Evolutionary conservation across 2,797 vertebrate genomes (phyloP).

Genomic region (Aratinga solstitialis): DNA sequence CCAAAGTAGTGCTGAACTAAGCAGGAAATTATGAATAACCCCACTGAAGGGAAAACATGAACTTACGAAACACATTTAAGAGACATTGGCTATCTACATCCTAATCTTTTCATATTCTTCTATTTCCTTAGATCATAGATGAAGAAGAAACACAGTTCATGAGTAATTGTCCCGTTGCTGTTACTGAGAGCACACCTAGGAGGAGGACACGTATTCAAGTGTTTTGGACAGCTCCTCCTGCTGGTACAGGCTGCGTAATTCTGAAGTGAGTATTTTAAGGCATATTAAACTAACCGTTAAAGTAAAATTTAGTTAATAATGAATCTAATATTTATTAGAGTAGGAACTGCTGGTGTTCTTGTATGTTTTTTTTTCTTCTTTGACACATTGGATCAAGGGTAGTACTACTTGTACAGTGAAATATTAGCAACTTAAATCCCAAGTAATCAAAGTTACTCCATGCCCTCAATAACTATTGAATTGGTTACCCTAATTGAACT

Average conservation of each 20-base stretch:
- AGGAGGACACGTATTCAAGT: slow-evolving; percentile 93
- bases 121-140: slow-evolving; percentile 89
- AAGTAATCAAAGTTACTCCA: background rate
- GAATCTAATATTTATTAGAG: background rate
- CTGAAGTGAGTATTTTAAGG: slow-evolving; percentile 86
- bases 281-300: background rate
- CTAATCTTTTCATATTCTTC: background rate
- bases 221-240: slow-evolving; percentile 91
- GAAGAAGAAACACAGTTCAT: slow-evolving; percentile 97
- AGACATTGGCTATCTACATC: fast-evolving
- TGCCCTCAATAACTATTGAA: background rate
- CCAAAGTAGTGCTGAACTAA: background rate
- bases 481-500: background rate
- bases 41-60: background rate
- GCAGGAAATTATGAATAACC: background rate
- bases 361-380: background rate
- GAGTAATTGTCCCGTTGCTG: slow-evolving; percentile 95
- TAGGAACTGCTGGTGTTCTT: background rate
- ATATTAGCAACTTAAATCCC: background rate
- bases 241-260: slow-evolving; percentile 89
- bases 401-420: background rate
- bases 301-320: background rate
- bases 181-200: slow-evolving; percentile 94
- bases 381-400: background rate
- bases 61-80: fast-evolving